Evolutionary conservation across 1,140 invertebrate species (phyloP).

Genomic region (Zaprionus ornatus): DNA sequence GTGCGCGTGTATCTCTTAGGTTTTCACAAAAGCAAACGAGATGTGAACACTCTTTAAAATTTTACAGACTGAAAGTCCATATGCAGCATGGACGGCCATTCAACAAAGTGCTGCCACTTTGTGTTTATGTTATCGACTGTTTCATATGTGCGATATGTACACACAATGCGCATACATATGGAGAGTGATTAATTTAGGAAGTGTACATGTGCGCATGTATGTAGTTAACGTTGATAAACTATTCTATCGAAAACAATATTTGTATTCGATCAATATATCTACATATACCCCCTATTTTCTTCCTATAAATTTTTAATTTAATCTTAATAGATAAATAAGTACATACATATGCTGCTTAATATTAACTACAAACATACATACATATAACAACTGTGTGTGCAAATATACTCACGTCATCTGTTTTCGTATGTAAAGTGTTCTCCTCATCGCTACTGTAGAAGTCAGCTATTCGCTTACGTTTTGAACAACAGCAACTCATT

Average conservation of each 20-base stretch:
- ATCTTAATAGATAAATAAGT: too few species aligned
- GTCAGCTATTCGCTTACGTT: slow-evolving; percentile 28
- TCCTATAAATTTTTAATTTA: too few species aligned
- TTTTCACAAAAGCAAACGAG: background rate
- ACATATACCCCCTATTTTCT: too few species aligned
- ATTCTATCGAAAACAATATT: background rate
- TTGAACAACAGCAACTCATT: slow-evolving; percentile 60
- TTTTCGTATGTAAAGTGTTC: slow-evolving; percentile 6
- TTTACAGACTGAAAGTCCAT: background rate
- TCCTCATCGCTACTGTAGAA: slow-evolving; percentile 20
- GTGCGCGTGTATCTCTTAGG: slow-evolving; percentile 1
- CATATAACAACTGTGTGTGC: background rate
- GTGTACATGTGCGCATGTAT: background rate
- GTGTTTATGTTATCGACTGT: slow-evolving; percentile 29
- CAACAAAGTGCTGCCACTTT: slow-evolving; percentile 19
- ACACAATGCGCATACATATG: background rate
- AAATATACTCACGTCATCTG: slow-evolving; percentile 50
- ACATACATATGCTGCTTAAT: background rate
- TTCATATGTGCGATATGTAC: slow-evolving; percentile 2
- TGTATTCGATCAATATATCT: background rate
- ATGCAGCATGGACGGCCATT: too few species aligned
- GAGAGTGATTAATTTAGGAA: background rate
- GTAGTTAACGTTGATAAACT: background rate
- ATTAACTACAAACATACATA: background rate
- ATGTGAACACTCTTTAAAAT: slow-evolving; percentile 6